Percentiles rank a stretch among this genome's conserved stretches.
Evolutionary conservation across 2,888 invertebrate genomes (phyloP).

Genomic region (Cosmorhoe ocellata): DNA sequence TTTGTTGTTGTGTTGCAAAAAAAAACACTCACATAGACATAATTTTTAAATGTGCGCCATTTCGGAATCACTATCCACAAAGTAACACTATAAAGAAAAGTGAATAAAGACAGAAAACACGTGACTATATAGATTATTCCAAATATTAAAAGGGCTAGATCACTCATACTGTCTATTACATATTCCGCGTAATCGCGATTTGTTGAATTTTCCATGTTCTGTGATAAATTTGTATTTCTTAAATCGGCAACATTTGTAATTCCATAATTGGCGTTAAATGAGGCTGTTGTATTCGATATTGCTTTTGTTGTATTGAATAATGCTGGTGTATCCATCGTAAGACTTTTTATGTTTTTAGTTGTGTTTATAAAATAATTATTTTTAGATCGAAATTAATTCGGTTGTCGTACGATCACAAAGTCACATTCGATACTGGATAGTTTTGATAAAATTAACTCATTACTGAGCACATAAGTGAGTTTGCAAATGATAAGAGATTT

Average conservation of each 20-base stretch:
- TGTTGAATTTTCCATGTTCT: too few relatives aligned
- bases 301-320: not conserved
- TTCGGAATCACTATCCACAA: constrained; percentile 8
- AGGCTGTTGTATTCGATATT: not conserved
- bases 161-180: not conserved
- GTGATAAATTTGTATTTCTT: too few relatives aligned
- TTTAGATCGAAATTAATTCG: too few relatives aligned
- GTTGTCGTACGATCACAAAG: too few relatives aligned
- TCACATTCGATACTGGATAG: too few relatives aligned
- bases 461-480: too few relatives aligned
- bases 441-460: too few relatives aligned
- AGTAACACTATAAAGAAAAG: constrained; percentile 1
- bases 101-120: not conserved
- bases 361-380: too few relatives aligned
- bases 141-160: not conserved
- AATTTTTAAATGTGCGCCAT: constrained; percentile 13
- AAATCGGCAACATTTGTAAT: too few relatives aligned
- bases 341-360: too few relatives aligned
- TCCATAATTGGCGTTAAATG: not conserved
- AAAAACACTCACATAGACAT: constrained; percentile 1
- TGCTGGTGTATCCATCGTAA: too few relatives aligned
- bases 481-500: too few relatives aligned
- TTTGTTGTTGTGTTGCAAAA: not conserved
- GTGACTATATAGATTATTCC: not conserved
- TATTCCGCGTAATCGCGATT: not conserved